A percentile compares a stretch with the other conserved stretches of the same genome.
phyloP scores from a whole-genome alignment of 2,888 invertebrate species.

The Nomada flava region DNA sequence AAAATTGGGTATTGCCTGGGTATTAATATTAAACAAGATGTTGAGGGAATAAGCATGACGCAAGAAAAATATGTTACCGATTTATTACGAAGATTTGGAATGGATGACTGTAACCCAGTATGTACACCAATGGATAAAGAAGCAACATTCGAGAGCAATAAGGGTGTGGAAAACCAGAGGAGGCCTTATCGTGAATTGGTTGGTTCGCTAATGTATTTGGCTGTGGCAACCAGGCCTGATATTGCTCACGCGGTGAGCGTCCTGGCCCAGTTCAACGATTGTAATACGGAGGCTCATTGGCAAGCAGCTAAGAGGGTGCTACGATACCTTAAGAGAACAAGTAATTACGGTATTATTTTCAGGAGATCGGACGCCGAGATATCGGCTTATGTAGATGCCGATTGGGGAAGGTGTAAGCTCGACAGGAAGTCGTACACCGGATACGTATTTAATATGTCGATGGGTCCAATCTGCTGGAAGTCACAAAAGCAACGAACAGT shows the following conservation, averaged over 20 bases:
- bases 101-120: too few species aligned
- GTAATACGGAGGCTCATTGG: neutral
- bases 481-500: conserved; percentile 69
- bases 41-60: too few species aligned
- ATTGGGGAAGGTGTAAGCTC: conserved; percentile 4
- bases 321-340: neutral
- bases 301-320: neutral
- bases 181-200: neutral
- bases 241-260: neutral
- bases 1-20: too few species aligned
- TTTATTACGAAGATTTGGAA: too few species aligned
- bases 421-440: conserved; percentile 11
- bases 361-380: neutral
- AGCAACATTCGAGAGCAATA: too few species aligned
- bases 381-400: conserved; percentile 11
- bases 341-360: neutral
- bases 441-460: neutral
- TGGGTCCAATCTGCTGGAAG: neutral
- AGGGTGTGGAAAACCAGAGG: too few species aligned
- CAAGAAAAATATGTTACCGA: too few species aligned
- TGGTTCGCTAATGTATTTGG: neutral
- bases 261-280: neutral
- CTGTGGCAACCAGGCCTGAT: neutral
- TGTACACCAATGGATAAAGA: too few species aligned
- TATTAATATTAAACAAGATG: too few species aligned